Evolutionary conservation across 2,888 invertebrate genomes (phyloP).

Genomic region (Leucophenga montana): DNA sequence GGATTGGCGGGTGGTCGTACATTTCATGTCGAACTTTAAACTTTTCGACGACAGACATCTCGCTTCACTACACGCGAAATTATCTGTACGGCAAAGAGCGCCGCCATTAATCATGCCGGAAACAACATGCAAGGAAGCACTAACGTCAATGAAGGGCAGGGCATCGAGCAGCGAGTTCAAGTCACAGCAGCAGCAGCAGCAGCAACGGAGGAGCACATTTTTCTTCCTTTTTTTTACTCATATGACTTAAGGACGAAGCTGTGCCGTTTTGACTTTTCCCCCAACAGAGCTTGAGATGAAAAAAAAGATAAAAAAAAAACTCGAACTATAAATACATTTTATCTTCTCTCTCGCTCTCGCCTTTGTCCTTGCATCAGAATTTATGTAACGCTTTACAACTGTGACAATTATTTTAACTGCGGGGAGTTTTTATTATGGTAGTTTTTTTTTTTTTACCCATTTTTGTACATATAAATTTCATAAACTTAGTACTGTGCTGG

Average conservation of each 20-base stretch:
- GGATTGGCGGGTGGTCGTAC: too few relatives aligned
- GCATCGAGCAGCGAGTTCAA: too few relatives aligned
- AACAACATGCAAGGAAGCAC: constrained; percentile 34
- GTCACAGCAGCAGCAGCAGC: too few relatives aligned
- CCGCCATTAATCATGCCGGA: constrained; percentile 70
- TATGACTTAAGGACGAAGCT: too few relatives aligned
- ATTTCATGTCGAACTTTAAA: too few relatives aligned
- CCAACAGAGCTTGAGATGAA: too few relatives aligned
- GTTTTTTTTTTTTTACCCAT: constrained; percentile 46
- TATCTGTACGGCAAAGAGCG: constrained; percentile 49
- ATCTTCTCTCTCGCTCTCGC: background rate
- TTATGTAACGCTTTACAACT: constrained; percentile 63
- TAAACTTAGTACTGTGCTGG: background rate
- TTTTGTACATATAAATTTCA: constrained; percentile 19
- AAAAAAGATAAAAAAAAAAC: background rate
- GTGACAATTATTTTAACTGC: constrained; percentile 67
- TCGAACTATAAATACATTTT: background rate
- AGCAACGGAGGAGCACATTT: too few relatives aligned
- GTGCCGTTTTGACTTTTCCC: too few relatives aligned
- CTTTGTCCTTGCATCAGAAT: constrained; percentile 35
- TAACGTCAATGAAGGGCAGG: background rate
- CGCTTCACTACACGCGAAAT: background rate
- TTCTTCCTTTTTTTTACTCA: too few relatives aligned
- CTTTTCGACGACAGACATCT: too few relatives aligned
- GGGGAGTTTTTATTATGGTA: constrained; percentile 63